These are phyloP conservation scores for Sinohyriopsis cumingii DNA, from an alignment of 2,888 invertebrate species.

Conservation along the genomic window DNA sequence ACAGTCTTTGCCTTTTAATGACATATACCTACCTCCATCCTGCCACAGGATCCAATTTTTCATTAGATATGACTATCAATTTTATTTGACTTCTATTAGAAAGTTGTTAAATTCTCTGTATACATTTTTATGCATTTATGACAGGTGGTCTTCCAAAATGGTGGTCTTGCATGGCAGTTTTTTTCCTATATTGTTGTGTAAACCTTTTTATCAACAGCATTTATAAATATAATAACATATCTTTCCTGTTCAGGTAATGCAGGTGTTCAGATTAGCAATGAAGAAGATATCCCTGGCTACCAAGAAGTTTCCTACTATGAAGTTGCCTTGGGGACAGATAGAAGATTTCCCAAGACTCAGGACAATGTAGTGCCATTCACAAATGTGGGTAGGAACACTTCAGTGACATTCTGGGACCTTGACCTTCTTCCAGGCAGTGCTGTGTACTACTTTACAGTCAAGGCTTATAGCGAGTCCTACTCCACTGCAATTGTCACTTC, in stretches of 20 bases:
- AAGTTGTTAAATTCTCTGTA: background rate
- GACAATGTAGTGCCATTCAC: constrained; percentile 50
- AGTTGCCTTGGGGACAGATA: constrained; percentile 52
- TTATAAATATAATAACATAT: too few species aligned
- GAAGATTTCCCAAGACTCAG: constrained; percentile 45
- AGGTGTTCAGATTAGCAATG: constrained; percentile 16
- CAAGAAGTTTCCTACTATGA: constrained; percentile 47
- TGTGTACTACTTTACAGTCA: constrained; percentile 53
- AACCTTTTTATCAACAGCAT: too few species aligned
- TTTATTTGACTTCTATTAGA: background rate
- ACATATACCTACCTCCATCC: too few species aligned
- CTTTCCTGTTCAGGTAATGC: constrained; percentile 23
- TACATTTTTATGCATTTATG: background rate
- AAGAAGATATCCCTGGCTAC: constrained; percentile 13
- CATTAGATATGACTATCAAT: too few species aligned
- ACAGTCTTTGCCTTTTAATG: too few species aligned
- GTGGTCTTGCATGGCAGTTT: too few species aligned
- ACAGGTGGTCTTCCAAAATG: too few species aligned
- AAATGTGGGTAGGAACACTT: constrained; percentile 44
- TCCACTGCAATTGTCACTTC: constrained; percentile 44
- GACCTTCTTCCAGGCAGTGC: constrained; percentile 33
- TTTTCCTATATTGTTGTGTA: background rate
- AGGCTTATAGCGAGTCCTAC: constrained; percentile 41
- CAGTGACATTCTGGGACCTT: constrained; percentile 44
- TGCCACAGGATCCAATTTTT: too few species aligned